Conservation (phyloP, 2,113 vertebrate genomes). For the Plecturocebus donacophilus region DNA sequence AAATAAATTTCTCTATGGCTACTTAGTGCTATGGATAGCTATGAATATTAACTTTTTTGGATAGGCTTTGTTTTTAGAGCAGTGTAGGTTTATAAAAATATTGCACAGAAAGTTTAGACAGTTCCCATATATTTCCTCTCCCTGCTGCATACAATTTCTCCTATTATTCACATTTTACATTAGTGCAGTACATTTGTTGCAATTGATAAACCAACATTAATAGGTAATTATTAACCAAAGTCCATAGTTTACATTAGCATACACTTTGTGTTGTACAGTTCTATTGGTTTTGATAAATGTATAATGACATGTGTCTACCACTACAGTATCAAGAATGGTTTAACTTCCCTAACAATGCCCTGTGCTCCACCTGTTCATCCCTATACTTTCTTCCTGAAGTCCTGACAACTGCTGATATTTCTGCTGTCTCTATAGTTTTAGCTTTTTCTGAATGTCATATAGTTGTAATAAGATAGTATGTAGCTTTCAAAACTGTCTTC, state of each 20-base stretch:
- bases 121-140: background rate
- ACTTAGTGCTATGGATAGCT: background rate
- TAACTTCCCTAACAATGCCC: background rate
- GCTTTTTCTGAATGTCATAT: background rate
- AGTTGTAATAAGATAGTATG: background rate
- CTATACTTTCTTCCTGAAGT: background rate
- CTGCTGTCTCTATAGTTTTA: background rate
- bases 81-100: background rate
- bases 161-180: background rate
- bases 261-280: background rate
- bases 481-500: background rate
- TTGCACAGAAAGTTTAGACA: background rate
- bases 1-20: background rate
- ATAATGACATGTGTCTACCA: background rate
- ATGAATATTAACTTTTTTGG: background rate
- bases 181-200: background rate
- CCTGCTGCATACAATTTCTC: background rate
- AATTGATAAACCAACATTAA: background rate
- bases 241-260: background rate
- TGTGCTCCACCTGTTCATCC: background rate
- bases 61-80: background rate
- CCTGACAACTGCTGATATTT: background rate
- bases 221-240: background rate
- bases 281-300: background rate
- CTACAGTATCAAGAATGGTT: background rate